Evolutionary conservation across 2,113 vertebrate species (phyloP).

Genomic region (Corythoichthys haematopterus): DNA sequence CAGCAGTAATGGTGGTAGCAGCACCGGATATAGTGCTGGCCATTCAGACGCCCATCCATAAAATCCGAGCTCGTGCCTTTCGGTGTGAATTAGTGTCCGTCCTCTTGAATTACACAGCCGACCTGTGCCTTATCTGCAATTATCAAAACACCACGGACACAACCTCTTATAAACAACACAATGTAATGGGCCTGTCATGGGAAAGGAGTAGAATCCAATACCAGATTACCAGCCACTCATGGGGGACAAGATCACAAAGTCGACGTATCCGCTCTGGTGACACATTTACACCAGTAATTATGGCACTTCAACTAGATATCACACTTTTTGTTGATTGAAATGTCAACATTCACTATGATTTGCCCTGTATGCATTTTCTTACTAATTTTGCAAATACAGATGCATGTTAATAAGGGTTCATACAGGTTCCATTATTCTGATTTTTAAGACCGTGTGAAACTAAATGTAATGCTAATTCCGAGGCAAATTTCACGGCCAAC

Average conservation of each 20-base stretch:
- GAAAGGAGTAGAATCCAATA: conserved; percentile 23
- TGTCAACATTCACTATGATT: neutral
- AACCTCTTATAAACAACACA: conserved; percentile 30
- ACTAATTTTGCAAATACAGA: neutral
- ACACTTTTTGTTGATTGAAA: neutral
- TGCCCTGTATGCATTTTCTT: too few species aligned
- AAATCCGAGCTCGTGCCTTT: conserved; percentile 63
- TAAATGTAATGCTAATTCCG: too few species aligned
- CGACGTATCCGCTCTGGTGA: neutral
- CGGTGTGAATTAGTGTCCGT: conserved; percentile 65
- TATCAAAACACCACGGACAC: conserved; percentile 40
- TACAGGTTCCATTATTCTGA: too few species aligned
- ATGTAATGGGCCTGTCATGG: conserved; percentile 21
- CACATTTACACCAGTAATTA: neutral
- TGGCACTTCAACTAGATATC: neutral
- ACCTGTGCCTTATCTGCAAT: conserved; percentile 55
- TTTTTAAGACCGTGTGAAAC: too few species aligned
- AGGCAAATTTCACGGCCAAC: too few species aligned
- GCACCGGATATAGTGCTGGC: conserved; percentile 56
- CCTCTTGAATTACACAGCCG: conserved; percentile 66
- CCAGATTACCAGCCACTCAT: neutral
- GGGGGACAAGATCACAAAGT: neutral
- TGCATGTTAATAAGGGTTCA: too few species aligned
- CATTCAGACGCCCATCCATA: conserved; percentile 60
- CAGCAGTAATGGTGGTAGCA: conserved; percentile 66